These are phyloP conservation scores for Clamator glandarius DNA, from an alignment of 2,797 vertebrate genomes.

Conservation along the genomic window DNA sequence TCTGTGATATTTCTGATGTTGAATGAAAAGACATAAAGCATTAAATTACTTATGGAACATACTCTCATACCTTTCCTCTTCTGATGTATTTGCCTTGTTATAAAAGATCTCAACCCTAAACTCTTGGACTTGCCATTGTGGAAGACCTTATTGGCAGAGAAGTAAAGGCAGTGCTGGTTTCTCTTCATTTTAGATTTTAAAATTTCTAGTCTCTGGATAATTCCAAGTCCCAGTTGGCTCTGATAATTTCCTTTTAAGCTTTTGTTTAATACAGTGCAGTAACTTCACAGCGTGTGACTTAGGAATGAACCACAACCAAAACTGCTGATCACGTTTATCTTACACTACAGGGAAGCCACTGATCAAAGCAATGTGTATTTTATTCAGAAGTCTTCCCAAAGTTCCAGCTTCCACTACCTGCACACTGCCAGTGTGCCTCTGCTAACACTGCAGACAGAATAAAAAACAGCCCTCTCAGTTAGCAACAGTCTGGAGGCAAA, in stretches of 20 bases:
- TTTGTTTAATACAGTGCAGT: neutral
- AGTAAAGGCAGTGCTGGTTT: neutral
- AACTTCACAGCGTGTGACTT: conserved; percentile 10
- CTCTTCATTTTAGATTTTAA: neutral
- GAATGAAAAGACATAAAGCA: neutral
- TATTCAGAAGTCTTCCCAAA: conserved; percentile 41
- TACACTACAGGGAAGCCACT: neutral
- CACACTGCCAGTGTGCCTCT: neutral
- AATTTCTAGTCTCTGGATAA: neutral
- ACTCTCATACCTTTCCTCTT: neutral
- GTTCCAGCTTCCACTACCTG: neutral
- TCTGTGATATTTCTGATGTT: neutral
- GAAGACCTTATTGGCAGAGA: neutral
- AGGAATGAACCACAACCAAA: conserved; percentile 23
- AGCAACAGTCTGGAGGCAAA: neutral
- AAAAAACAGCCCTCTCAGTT: neutral
- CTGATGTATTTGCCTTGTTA: neutral
- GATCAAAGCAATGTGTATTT: conserved; percentile 42
- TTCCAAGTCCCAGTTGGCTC: neutral
- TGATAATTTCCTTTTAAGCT: neutral
- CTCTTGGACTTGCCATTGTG: neutral
- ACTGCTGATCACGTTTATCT: conserved; percentile 19
- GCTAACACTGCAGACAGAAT: conserved; percentile 9
- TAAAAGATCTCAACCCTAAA: neutral
- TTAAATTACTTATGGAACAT: neutral